A percentile compares a stretch with the other conserved stretches of the same genome.
phyloP scores from a whole-genome alignment of 1,140 invertebrate genomes.

The Proctacanthus coquilletti region DNA sequence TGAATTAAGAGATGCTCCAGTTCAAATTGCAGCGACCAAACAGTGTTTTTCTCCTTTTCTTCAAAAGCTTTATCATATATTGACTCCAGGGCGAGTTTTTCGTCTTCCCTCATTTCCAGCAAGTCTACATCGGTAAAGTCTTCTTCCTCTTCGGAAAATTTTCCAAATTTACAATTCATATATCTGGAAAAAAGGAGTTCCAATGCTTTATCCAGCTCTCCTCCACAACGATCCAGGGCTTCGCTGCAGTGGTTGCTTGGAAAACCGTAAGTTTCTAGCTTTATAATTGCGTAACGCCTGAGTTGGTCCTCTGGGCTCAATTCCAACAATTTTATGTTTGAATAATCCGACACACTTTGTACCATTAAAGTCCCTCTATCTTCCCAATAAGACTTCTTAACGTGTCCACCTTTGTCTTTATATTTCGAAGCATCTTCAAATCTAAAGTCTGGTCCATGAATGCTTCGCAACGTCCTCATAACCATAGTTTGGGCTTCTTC shows the following conservation, averaged over 20 bases:
- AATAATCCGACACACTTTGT: conserved; percentile 51
- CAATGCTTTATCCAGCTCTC: conserved; percentile 47
- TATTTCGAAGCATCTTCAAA: conserved; percentile 36
- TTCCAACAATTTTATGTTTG: conserved; percentile 32
- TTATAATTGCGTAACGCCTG: conserved; percentile 48
- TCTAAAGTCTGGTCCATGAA: conserved; percentile 48
- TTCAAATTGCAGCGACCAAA: conserved; percentile 49
- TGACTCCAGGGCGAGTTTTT: conserved; percentile 53
- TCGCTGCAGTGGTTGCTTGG: conserved; percentile 54
- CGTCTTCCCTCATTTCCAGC: conserved; percentile 45
- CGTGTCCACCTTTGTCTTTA: conserved; percentile 46
- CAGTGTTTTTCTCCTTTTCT: conserved; percentile 43
- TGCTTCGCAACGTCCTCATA: conserved; percentile 49
- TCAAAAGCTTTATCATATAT: conserved; percentile 52
- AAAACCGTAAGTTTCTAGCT: conserved; percentile 57
- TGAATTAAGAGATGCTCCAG: conserved; percentile 48
- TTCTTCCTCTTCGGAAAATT: conserved; percentile 22
- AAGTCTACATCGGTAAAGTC: conserved; percentile 36
- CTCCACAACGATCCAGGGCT: conserved; percentile 44
- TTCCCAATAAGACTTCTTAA: conserved; percentile 54
- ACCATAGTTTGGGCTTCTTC: conserved; percentile 49
- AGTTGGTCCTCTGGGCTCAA: conserved; percentile 37
- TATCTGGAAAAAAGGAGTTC: conserved; percentile 53
- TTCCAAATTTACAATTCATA: conserved; percentile 36
- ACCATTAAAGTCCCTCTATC: conserved; percentile 53